Conservation (phyloP, 2,113 vertebrate genomes). For the Columbina picui region DNA sequence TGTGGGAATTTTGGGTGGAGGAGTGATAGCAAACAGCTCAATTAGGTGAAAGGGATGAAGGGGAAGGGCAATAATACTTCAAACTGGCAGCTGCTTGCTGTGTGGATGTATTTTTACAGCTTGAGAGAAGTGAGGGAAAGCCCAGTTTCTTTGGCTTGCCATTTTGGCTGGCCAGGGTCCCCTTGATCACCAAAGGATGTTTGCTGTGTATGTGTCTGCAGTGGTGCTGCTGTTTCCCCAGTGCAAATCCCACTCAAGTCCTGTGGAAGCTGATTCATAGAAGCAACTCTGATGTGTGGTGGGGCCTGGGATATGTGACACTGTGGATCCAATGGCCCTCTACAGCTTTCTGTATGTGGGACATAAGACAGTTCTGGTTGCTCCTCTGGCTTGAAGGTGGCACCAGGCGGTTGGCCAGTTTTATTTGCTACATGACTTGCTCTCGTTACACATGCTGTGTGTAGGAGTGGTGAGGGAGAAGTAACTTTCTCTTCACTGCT, state of each 20-base stretch:
- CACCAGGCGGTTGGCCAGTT: background rate
- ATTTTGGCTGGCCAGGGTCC: background rate
- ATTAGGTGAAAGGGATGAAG: background rate
- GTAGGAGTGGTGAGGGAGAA: background rate
- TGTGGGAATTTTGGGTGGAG: background rate
- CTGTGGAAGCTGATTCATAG: background rate
- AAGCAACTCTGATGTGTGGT: background rate
- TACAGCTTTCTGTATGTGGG: background rate
- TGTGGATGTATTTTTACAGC: background rate
- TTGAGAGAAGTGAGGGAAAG: background rate
- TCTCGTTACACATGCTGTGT: rapidly evolving
- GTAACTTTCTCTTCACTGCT: background rate
- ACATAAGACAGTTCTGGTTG: background rate
- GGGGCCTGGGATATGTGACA: rapidly evolving
- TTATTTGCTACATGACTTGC: background rate
- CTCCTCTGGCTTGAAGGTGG: background rate
- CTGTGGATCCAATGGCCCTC: background rate
- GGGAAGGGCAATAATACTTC: background rate
- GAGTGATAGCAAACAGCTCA: background rate
- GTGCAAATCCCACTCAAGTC: background rate
- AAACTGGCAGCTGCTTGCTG: background rate
- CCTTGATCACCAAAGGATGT: background rate
- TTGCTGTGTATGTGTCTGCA: background rate
- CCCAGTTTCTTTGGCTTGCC: background rate
- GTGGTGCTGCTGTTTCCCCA: background rate